Conservation (phyloP, 1,140 invertebrate species). For the Lasioglossum baleicum region DNA sequence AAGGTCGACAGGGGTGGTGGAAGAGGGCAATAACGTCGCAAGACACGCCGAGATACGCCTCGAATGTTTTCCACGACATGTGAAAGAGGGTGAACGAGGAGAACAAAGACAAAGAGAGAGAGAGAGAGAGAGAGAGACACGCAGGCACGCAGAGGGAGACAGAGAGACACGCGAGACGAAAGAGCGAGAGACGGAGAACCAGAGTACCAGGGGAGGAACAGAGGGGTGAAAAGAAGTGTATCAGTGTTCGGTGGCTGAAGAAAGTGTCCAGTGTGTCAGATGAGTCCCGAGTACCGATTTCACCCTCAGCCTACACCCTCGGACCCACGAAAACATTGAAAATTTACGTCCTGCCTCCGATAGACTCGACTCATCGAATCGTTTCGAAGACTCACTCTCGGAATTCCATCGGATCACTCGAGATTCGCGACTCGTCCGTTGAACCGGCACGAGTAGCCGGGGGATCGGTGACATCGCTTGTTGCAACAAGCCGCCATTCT, state of each 20-base stretch:
- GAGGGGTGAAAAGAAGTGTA: constrained; percentile 18
- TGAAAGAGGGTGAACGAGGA: constrained; percentile 16
- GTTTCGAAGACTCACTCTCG: no score
- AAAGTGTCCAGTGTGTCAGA: constrained; percentile 9
- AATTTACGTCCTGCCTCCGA: no score
- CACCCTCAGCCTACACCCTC: constrained; percentile 6
- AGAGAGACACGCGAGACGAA: no score
- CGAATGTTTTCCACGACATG: constrained; percentile 26
- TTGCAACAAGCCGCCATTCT: background rate
- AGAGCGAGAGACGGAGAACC: no score
- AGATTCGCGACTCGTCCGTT: no score
- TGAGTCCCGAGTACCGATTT: background rate
- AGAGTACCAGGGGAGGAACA: background rate
- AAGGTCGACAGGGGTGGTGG: constrained; percentile 27
- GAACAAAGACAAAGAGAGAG: background rate
- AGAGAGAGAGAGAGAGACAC: constrained; percentile 1
- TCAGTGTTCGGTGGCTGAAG: constrained; percentile 9
- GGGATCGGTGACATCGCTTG: background rate
- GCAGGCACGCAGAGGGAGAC: no score
- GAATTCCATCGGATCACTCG: no score
- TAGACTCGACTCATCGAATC: background rate
- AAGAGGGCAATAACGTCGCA: constrained; percentile 16
- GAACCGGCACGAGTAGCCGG: no score
- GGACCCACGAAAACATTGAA: background rate
- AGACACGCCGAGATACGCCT: constrained; percentile 31